Conservation (phyloP, 2,888 invertebrate genomes). For the Cheilosia soror region DNA sequence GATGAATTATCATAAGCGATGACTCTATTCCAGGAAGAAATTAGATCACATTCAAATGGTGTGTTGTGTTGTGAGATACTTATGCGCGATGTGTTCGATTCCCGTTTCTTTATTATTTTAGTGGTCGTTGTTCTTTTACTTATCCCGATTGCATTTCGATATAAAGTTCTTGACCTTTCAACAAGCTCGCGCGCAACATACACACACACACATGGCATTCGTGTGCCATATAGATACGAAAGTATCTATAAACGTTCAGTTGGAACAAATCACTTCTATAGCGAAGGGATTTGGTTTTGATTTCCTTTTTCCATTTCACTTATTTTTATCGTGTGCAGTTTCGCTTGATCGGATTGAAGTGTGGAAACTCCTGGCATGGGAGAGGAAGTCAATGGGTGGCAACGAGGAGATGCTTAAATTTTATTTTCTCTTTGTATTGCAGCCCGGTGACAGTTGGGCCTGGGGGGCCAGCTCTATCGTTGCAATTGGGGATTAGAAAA, state of each 20-base stretch:
- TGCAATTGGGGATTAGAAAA: constrained; percentile 13
- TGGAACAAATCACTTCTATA: constrained; percentile 30
- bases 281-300: constrained; percentile 40
- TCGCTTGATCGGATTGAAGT: constrained; percentile 56
- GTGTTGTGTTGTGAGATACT: constrained; percentile 60
- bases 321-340: constrained; percentile 37
- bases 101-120: constrained; percentile 55
- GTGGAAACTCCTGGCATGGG: constrained; percentile 37
- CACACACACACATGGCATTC: constrained; percentile 36
- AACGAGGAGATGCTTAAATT: constrained; percentile 51
- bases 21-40: constrained; percentile 74
- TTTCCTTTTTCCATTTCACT: neutral
- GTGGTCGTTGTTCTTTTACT: constrained; percentile 41
- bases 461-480: neutral
- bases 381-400: constrained; percentile 64
- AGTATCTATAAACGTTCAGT: constrained; percentile 33
- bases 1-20: constrained; percentile 69
- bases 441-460: constrained; percentile 54
- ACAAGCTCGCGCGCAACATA: constrained; percentile 20
- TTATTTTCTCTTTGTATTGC: constrained; percentile 43
- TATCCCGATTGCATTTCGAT: constrained; percentile 54
- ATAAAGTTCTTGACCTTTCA: constrained; percentile 71
- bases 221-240: too few species aligned
- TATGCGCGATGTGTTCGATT: constrained; percentile 42
- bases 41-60: constrained; percentile 74